phyloP scores from a whole-genome alignment of 2,888 invertebrate species.

The Lasioglossum marginatum region DNA sequence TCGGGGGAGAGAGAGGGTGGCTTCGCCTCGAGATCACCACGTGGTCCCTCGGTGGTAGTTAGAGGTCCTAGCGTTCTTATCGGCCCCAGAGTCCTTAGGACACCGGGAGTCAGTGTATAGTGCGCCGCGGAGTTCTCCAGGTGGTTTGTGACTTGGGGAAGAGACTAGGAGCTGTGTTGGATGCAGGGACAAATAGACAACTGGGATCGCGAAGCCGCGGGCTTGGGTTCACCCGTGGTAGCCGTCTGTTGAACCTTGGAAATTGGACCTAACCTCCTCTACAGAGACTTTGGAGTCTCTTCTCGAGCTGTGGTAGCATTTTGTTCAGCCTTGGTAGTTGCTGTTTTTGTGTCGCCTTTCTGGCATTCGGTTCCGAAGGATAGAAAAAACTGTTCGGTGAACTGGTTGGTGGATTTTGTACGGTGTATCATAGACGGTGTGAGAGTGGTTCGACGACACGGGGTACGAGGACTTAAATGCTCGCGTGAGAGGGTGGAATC shows the following conservation, averaged over 20 bases:
- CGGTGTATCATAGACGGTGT: not conserved
- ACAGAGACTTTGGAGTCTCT: not conserved
- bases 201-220: constrained; percentile 44
- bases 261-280: too few species aligned
- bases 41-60: not conserved
- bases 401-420: not conserved
- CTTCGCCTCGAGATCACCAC: not conserved
- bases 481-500: constrained; percentile 63
- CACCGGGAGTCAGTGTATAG: not conserved
- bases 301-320: not conserved
- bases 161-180: not conserved
- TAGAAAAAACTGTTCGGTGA: not conserved
- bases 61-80: not conserved
- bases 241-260: not conserved
- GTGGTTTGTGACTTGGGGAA: not conserved
- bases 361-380: not conserved
- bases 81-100: not conserved
- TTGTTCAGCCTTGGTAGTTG: not conserved
- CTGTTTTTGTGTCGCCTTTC: not conserved
- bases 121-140: not conserved
- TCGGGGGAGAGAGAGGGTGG: constrained; percentile 3
- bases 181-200: constrained; percentile 20
- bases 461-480: constrained; percentile 67
- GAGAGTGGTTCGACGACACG: not conserved
- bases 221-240: not conserved